Conservation (phyloP, 2,797 vertebrate genomes). For the Phataginus tetradactyla region DNA sequence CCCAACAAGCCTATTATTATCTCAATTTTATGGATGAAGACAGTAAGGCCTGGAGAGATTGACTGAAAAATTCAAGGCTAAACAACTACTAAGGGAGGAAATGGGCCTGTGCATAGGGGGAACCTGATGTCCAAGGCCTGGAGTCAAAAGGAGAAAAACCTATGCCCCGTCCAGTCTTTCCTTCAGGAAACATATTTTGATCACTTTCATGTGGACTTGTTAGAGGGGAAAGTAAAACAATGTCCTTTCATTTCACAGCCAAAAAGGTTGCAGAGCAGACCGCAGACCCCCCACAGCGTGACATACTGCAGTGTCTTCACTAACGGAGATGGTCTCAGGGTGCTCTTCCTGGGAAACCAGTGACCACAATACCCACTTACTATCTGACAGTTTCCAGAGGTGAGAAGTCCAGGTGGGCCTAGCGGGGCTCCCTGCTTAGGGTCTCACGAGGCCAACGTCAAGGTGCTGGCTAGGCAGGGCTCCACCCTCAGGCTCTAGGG, state of each 20-base stretch:
- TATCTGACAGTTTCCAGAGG: neutral
- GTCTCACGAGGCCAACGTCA: neutral
- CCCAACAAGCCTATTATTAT: neutral
- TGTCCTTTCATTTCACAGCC: neutral
- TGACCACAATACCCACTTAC: neutral
- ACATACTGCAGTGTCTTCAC: neutral
- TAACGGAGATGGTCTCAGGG: fast-evolving
- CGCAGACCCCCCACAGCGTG: neutral
- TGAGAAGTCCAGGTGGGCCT: neutral
- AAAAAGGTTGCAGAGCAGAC: neutral
- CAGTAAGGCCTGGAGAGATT: neutral
- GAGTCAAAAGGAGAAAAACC: neutral
- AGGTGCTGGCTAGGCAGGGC: fast-evolving
- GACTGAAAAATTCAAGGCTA: neutral
- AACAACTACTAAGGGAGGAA: neutral
- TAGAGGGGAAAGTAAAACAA: neutral
- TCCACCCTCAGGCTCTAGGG: neutral
- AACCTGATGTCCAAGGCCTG: neutral
- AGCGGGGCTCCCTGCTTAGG: neutral
- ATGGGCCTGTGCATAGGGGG: neutral
- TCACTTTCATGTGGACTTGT: neutral
- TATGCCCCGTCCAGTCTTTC: neutral
- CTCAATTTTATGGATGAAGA: slow-evolving; percentile 48
- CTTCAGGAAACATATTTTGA: neutral
- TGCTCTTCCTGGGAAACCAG: neutral